Percentiles rank a stretch among this genome's conserved stretches.
phyloP scores from a whole-genome alignment of 2,797 vertebrate genomes.

The Atherinosoma microstoma region DNA sequence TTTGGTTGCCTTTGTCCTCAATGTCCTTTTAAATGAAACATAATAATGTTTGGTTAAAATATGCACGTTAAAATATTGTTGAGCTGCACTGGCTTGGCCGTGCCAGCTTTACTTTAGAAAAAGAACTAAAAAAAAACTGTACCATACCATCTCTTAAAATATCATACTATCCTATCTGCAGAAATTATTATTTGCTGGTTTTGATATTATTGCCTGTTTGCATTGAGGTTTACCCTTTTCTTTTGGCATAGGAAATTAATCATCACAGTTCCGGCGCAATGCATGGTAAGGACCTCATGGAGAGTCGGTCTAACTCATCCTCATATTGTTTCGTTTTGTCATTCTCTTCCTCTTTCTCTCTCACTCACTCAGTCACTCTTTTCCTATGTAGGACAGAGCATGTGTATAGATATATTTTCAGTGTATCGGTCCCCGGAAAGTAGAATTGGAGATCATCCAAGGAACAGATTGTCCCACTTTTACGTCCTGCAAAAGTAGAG shows the following conservation, averaged over 20 bases:
- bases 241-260: constrained; percentile 24
- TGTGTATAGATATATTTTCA: constrained; percentile 89
- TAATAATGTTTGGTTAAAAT: constrained; percentile 4
- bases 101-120: constrained; percentile 11
- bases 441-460: constrained; percentile 88
- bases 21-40: constrained; percentile 30
- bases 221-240: constrained; percentile 12
- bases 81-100: background rate
- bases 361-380: constrained; percentile 57
- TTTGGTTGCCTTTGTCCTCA: constrained; percentile 6
- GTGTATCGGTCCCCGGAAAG: constrained; percentile 87
- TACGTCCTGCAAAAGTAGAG: constrained; percentile 85
- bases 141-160: constrained; percentile 4
- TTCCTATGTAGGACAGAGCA: constrained; percentile 85
- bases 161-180: background rate
- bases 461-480: constrained; percentile 90
- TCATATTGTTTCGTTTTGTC: constrained; percentile 53
- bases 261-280: constrained; percentile 15
- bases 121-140: background rate
- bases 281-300: constrained; percentile 27
- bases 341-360: constrained; percentile 41
- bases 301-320: constrained; percentile 24
- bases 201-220: background rate
- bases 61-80: constrained; percentile 6
- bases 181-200: background rate